Evolutionary conservation across 2,113 vertebrate genomes (phyloP), one percentile per base, ranked within the genome.

Genomic region (Salvelinus sp.): DNA sequence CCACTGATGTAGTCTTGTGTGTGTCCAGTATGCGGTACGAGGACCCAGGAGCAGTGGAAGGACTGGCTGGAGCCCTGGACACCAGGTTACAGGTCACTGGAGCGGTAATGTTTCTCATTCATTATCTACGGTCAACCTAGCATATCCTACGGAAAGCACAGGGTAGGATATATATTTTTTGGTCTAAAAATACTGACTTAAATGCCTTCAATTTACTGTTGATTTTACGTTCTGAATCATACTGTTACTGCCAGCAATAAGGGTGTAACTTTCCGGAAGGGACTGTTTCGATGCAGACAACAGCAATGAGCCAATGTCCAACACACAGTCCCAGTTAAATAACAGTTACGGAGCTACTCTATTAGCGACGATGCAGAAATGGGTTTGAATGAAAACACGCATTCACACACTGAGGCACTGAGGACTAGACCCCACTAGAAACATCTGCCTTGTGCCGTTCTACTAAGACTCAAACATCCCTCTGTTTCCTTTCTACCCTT

Each of bases 41-140:
- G 76, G 92, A 94, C 72, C 93, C 93, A 2, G 86, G 91, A 48
- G 92, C 93, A 25, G 88, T 94, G 47, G 92, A 94, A 54, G 92
- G 93, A 20, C 88, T 94, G 0, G 93, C 93, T 1, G 93, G 83
- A 83, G 93, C 93, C 2, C 80, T 94, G 30, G 93, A 93, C 86
- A 92, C 91, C 0, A 87, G 91, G 78, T 81, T 93, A 66, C 93
- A 94, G 79, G 93, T 94, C 84, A 94, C 93, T 54, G 91, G 86
- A 85, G 88, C 83, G 86, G 92, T 93, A 69, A 74, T 92, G 92
- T 22, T 38, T n/a, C 68, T 25, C 25, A 28, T 27, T 22, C 18
- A n/a, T 62, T 62, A 62, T 23, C 58, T n/a, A 62, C n/a, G 6
- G 58, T 62, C n/a, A 22, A 62, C 16, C 2, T 62, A 62, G 2